Evolutionary conservation across 30 jellyfish, hydroid and myxozoan genomes (phyloP), one percentile per base, ranked within the genome.

Genomic region (Aurelia coerulea): DNA sequence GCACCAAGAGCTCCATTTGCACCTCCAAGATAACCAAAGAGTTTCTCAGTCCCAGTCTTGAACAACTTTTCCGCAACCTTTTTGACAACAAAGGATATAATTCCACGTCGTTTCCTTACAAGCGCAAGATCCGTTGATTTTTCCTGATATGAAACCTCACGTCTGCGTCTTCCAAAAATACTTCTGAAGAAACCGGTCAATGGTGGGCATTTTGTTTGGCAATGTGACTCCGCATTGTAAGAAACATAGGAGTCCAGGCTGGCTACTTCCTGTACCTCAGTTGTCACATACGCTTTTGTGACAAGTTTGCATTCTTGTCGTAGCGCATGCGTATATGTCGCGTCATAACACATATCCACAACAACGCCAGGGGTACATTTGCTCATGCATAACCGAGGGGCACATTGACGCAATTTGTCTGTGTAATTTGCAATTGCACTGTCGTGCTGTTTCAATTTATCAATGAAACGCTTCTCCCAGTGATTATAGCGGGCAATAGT

Each of bases 121-220:
- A 58, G 37, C 37, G 13, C 59, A 51, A 23, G 23, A 10, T 53
- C 74, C 14, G 12, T 52, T 10, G 29, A 11, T 18, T 2, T 31
- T 19, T n/a, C 5, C 56, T 53, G 15, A n/a, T 52, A 2, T 54
- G 64, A 7, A 9, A 75, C 17, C 17, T 75, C 86, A 3, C 86
- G 23, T 23, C 72, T 79, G 18, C 94, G 80, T 63, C 62, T 85
- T 8, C 97, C 97, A 51, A 88, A 88, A 6, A 88, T 23, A 16
- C 53, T 71, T 74, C 52, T 88, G 65, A 88, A 70, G 63, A 88
- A 88, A 13, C 92, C 92, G 18, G 97, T 88, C 29, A 88, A 67
- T 14, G 97, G 97, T 1, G 97, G 97, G 62, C 97, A 88, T 49
- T 67, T 73, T 51, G 92, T 80, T 51, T 33, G 15, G 81, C 97